Conservation (phyloP, 2,113 vertebrate species). For the Chaetura pelagica region DNA sequence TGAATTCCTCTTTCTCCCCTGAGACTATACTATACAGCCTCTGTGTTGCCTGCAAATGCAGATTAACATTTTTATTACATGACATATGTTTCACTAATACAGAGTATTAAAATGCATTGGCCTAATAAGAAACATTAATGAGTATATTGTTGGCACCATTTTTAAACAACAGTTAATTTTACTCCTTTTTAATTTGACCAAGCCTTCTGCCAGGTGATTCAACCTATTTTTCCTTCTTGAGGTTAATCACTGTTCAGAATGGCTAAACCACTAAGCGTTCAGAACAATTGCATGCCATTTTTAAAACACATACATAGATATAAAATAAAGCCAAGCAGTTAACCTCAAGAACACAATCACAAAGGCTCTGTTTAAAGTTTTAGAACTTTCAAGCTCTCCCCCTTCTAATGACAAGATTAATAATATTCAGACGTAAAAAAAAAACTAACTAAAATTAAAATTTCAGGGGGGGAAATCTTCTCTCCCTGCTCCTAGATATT, state of each 20-base stretch:
- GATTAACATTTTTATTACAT: slow-evolving; percentile 68
- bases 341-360: neutral
- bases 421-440: neutral
- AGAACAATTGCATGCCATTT: slow-evolving; percentile 10
- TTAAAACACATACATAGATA: slow-evolving; percentile 22
- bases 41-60: slow-evolving; percentile 54
- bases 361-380: neutral
- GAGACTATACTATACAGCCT: slow-evolving; percentile 11
- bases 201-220: slow-evolving; percentile 36
- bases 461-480: neutral
- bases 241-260: slow-evolving; percentile 7
- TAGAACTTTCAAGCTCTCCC: neutral
- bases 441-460: neutral
- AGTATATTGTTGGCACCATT: neutral
- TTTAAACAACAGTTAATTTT: slow-evolving; percentile 58
- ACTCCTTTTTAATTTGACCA: slow-evolving; percentile 52
- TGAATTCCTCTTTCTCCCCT: slow-evolving; percentile 44
- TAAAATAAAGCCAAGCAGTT: slow-evolving; percentile 46
- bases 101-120: slow-evolving; percentile 11
- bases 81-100: slow-evolving; percentile 33
- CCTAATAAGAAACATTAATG: slow-evolving; percentile 53
- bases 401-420: neutral
- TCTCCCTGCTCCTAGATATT: neutral
- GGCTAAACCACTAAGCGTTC: neutral
- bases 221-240: slow-evolving; percentile 6